These are phyloP conservation scores for Ips typographus DNA, from an alignment of 1,140 invertebrate genomes.

Conservation along the genomic window DNA sequence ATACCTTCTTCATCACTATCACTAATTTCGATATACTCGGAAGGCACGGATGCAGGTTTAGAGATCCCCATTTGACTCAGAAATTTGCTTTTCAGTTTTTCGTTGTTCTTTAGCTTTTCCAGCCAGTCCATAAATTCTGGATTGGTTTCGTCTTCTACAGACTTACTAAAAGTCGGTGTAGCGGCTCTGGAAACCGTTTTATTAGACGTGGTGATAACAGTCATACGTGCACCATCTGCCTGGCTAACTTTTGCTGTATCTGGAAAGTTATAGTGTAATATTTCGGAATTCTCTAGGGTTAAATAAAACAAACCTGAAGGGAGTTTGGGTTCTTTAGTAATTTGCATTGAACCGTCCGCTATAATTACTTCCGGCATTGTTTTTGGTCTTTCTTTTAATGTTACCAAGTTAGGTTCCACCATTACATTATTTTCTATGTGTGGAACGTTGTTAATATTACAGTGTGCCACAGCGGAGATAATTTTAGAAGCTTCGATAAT, in stretches of 20 bases:
- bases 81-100: slow-evolving; percentile 24
- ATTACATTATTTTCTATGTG: too few relatives aligned
- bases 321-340: slow-evolving; percentile 28
- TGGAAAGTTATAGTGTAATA: not conserved
- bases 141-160: slow-evolving; percentile 14
- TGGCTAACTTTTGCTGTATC: too few relatives aligned
- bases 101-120: slow-evolving; percentile 20
- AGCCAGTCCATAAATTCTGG: slow-evolving; percentile 22
- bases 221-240: too few relatives aligned
- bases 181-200: not conserved
- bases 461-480: too few relatives aligned
- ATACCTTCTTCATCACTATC: slow-evolving; percentile 27
- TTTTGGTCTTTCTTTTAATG: not conserved
- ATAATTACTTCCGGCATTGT: slow-evolving; percentile 25
- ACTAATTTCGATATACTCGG: slow-evolving; percentile 22
- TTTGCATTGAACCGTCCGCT: slow-evolving; percentile 29
- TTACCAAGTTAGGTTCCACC: too few relatives aligned
- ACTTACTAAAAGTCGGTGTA: not conserved
- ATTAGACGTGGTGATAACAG: not conserved
- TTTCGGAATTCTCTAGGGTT: too few relatives aligned
- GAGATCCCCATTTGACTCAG: slow-evolving; percentile 24
- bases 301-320: too few relatives aligned
- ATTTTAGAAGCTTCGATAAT: too few relatives aligned
- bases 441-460: too few relatives aligned
- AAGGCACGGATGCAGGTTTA: slow-evolving; percentile 3